Conservation (phyloP, 2,888 invertebrate species). For the Pammene fasciana region DNA sequence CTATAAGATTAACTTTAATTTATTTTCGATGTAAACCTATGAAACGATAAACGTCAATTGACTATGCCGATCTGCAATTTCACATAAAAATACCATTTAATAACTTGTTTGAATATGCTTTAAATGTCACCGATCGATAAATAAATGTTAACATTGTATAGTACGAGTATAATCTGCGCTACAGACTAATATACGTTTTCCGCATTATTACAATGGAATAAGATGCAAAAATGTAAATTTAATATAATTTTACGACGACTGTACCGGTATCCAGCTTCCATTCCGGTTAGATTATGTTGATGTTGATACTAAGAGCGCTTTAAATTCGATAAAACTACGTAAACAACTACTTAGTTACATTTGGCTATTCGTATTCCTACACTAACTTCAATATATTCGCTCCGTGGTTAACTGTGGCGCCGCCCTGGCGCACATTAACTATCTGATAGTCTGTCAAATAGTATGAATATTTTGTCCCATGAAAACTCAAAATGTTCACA, state of each 20-base stretch:
- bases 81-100: conserved; percentile 25
- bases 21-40: neutral
- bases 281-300: conserved; percentile 11
- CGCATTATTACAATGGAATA: neutral
- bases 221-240: neutral
- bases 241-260: neutral
- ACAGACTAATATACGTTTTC: neutral
- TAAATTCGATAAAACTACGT: neutral
- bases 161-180: neutral
- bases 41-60: neutral
- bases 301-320: neutral
- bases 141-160: conserved; percentile 29
- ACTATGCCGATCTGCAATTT: conserved; percentile 14
- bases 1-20: neutral
- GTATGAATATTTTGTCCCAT: too few species aligned
- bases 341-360: neutral
- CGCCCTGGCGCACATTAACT: too few species aligned
- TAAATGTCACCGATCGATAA: conserved; percentile 30
- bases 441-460: too few species aligned
- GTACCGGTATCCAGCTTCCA: conserved; percentile 9
- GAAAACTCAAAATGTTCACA: too few species aligned
- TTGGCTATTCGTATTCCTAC: too few species aligned
- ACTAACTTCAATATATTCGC: too few species aligned
- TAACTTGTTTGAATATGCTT: conserved; percentile 16
- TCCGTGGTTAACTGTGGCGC: too few species aligned